A percentile compares a stretch with the other conserved stretches of the same genome.
phyloP scores from a whole-genome alignment of 2,113 vertebrate genomes.

The Cryptotis parvus region DNA sequence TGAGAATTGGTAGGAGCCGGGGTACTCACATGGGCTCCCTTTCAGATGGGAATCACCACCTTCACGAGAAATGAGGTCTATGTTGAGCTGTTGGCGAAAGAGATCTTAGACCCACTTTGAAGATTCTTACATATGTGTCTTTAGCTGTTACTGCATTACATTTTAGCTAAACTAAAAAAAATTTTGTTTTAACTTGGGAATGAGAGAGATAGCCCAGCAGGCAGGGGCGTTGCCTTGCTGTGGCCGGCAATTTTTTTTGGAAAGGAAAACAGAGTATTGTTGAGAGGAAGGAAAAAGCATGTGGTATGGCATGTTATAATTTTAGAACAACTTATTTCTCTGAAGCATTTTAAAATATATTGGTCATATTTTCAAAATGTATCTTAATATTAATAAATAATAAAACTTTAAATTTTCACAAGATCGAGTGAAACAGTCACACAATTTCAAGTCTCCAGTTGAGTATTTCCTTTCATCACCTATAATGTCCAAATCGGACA shows the following conservation, averaged over 20 bases:
- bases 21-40: neutral
- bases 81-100: neutral
- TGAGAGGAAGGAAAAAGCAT: neutral
- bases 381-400: too few species aligned
- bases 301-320: too few species aligned
- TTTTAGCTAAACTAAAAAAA: too few species aligned
- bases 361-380: too few species aligned
- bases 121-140: neutral
- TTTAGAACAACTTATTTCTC: too few species aligned
- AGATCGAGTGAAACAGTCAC: neutral
- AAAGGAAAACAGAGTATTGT: neutral
- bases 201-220: too few species aligned
- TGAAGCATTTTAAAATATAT: too few species aligned
- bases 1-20: neutral
- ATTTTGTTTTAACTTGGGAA: too few species aligned
- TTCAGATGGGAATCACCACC: neutral
- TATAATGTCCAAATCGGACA: too few species aligned
- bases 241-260: neutral
- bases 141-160: too few species aligned
- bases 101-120: fast-evolving
- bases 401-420: neutral
- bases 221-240: too few species aligned
- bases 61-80: neutral
- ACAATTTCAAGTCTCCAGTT: neutral
- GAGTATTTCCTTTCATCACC: neutral